A percentile compares a stretch with the other conserved stretches of the same genome.
These are phyloP conservation scores for Caenorhabditis plicata DNA, from an alignment of 2,888 invertebrate genomes.

Conservation along the genomic window DNA sequence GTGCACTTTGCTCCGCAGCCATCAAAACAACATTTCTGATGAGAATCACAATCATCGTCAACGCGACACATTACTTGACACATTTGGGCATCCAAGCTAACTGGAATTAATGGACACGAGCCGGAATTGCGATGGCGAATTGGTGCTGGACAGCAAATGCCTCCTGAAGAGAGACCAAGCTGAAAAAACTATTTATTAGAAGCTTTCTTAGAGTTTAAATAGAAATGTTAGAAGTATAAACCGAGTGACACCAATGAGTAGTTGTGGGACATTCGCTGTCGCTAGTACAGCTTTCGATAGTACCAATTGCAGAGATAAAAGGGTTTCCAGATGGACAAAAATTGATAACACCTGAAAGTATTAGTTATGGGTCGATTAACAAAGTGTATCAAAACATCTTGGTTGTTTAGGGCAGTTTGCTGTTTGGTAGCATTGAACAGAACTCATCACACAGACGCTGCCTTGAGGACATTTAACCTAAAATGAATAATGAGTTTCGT, in stretches of 20 bases:
- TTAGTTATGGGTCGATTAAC: too few species aligned
- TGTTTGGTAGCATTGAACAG: conserved; percentile 51
- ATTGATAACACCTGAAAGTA: conserved; percentile 51
- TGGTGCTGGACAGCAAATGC: conserved; percentile 52
- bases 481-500: too few species aligned
- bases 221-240: too few species aligned
- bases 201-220: too few species aligned
- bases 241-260: conserved; percentile 55
- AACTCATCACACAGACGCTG: conserved; percentile 48
- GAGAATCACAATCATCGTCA: conserved; percentile 43
- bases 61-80: conserved; percentile 37
- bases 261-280: conserved; percentile 43
- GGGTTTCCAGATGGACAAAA: conserved; percentile 53
- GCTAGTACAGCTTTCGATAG: conserved; percentile 45
- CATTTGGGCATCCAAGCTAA: conserved; percentile 26
- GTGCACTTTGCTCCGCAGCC: conserved; percentile 55
- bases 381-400: too few species aligned
- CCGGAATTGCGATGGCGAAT: conserved; percentile 33
- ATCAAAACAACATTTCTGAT: conserved; percentile 60
- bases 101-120: conserved; percentile 34
- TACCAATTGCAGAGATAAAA: conserved; percentile 31
- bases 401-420: conserved; percentile 55
- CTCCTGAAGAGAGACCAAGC: conserved; percentile 46
- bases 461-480: conserved; percentile 51
- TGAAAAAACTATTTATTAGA: conserved; percentile 6